Base-by-base conservation (phyloP, 2,113 vertebrate species). In the Cyanocitta stelleri region DNA sequence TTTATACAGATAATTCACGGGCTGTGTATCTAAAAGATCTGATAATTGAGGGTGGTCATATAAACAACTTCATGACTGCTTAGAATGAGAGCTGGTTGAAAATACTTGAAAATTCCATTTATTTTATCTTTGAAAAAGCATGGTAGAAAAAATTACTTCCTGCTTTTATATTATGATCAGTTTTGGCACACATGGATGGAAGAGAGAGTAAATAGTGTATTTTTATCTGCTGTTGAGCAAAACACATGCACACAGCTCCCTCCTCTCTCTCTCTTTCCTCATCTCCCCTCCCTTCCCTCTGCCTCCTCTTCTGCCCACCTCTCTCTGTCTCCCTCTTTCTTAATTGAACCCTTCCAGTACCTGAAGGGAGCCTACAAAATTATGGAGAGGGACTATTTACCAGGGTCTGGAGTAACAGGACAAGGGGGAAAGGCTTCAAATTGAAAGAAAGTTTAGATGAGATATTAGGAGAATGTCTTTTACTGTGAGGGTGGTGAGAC, bases 401-500 rank as follows among this genome's bases (percentile, higher is more conserved):
- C 33, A 16, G 11, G 14, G 21, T 7, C 8, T 49, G 32, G 23
- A 66, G 27, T 29, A 37, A 44, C 59, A 73, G 22, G 17, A 35
- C 9, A 51, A 64, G 13, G 41, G 9, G 3, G 2, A 39, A 32
- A 5, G 26, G 5, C 7, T 88, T 66, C 32, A 29, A 0, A 43
- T 4, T 15, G 10, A n/a, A 30, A 43, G 11, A 8, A 27, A 11
- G 20, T 72, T 63, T 32, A 43, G 21, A 16, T 51, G 30, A 1
- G 8, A 16, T 35, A 23, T 12, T 6, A 49, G 26, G 11, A 37
- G 17, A 32, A 18, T 35, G 2, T 13, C 64, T 48, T 17, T 43
- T 11, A 4, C 14, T 19, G 11, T 22, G 58, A 56, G 20, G 12
- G 7, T 27, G 54, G 12, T 0, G 0, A 67, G 30, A 6, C 44